Base-by-base conservation (phyloP, 2,797 vertebrate species). In the Anas capensis region DNA sequence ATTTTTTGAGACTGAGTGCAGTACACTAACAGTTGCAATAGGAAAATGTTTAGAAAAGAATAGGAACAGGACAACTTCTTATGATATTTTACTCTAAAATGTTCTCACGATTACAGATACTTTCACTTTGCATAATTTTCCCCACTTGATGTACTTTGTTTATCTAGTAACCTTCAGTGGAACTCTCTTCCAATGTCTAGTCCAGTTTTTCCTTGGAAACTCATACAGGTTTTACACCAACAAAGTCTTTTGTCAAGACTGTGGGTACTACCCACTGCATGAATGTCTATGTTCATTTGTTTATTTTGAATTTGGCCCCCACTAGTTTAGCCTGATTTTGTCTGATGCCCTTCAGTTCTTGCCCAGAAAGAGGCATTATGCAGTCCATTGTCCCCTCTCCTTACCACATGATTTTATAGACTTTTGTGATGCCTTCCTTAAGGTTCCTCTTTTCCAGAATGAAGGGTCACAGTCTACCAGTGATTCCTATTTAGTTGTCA, bases 1-100 rank as follows among this genome's bases (percentile, higher is more conserved):
- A 15, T 33, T 1, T 0, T 76, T 53, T 69, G 54, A 79, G 42
- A 42, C 21, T 44, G 40, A 57, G 19, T 1, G 1, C 7, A 46
- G n/a, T 23, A 11, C 29, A 36, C 19, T n/a, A 62, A 49, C 2
- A 49, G 16, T 3, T 76, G 23, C 23, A 80, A 7, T 17, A 6
- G 14, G 56, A 8, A 76, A 76, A 77, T 40, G 6, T 33, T 69
- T 58, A 77, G 58, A 36, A 48, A 82, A 61, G 12, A 62, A 36
- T 18, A 83, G 26, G 18, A 66, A 70, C 0, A 2, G 2, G 19
- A 29, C 16, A 42, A 57, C 24, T 7, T 57, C 79, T 27, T 38
- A 23, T 42, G 33, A 10, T 15, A 13, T 82, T 85, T 60, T 44
- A 6, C 33, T 86, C 8, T 68, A 19, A 11, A 18, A 57, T 33